Percentiles rank a stretch among this genome's conserved stretches.
Conservation (phyloP, 2,113 vertebrate species). For the Lichenostomus cassidix region DNA sequence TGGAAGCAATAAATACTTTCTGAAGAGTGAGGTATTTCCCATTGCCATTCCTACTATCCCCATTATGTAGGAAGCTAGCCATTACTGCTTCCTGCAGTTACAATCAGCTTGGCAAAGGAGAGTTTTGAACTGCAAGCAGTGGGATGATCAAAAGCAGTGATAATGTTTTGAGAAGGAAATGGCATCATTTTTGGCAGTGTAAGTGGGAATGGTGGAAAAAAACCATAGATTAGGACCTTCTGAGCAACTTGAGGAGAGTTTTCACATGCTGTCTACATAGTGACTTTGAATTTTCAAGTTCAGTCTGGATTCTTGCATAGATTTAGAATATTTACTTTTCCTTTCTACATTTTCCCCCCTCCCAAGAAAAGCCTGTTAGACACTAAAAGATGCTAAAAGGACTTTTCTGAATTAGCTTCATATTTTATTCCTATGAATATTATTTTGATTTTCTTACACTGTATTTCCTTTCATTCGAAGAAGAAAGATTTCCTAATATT, state of each 20-base stretch:
- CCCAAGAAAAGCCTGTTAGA: neutral
- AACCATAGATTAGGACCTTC: neutral
- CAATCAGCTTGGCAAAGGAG: neutral
- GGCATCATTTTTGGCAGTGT: constrained; percentile 29
- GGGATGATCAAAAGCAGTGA: constrained; percentile 44
- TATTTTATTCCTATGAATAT: neutral
- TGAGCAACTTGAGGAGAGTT: neutral
- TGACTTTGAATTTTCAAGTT: constrained; percentile 7
- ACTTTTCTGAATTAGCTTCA: neutral
- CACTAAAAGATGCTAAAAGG: neutral
- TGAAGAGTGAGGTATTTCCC: neutral
- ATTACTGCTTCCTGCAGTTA: neutral
- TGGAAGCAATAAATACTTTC: neutral
- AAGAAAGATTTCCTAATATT: neutral
- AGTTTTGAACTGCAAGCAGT: neutral
- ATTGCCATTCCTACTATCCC: neutral
- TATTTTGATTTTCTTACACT: neutral
- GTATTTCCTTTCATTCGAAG: neutral
- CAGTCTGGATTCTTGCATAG: neutral
- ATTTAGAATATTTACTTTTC: neutral
- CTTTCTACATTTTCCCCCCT: neutral
- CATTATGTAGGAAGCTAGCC: neutral
- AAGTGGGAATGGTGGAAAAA: neutral
- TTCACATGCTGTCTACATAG: neutral
- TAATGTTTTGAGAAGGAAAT: constrained; percentile 52